These are phyloP conservation scores for Aleiodes leptofemur DNA, from an alignment of 2,888 invertebrate genomes.

Conservation along the genomic window DNA sequence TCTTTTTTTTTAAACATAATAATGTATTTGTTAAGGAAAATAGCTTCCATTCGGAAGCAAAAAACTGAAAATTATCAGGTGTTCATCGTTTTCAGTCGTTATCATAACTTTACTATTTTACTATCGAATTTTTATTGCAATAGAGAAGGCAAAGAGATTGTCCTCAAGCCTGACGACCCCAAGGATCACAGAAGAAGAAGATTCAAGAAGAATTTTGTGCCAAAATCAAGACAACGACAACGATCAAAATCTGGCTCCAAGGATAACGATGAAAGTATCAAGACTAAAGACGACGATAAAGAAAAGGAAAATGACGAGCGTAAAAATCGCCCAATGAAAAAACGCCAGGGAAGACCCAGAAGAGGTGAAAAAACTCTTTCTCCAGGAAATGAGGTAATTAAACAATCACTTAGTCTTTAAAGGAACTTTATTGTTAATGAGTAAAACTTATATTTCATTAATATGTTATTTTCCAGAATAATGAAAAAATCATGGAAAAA, in stretches of 20 bases:
- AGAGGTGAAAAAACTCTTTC: conserved; percentile 9
- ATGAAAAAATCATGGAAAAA: conserved; percentile 53
- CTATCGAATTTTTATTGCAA: not conserved
- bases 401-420: not conserved
- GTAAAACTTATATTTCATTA: conserved; percentile 15
- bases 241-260: conserved; percentile 6
- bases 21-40: too few species aligned
- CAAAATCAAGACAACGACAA: conserved; percentile 14
- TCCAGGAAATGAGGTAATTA: conserved; percentile 20
- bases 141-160: conserved; percentile 2
- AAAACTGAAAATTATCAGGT: too few species aligned
- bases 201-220: not conserved
- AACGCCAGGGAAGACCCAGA: not conserved
- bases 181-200: not conserved
- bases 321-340: conserved; percentile 24
- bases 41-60: too few species aligned
- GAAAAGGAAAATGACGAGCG: conserved; percentile 34
- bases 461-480: conserved; percentile 26
- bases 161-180: conserved; percentile 11
- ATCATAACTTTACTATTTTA: not conserved
- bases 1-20: too few species aligned
- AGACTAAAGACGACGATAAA: not conserved
- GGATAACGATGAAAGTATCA: not conserved
- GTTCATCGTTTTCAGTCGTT: too few species aligned
- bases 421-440: conserved; percentile 5